Conservation (phyloP, 2,888 invertebrate species). For the Imbricaverruca yamaguchii region DNA sequence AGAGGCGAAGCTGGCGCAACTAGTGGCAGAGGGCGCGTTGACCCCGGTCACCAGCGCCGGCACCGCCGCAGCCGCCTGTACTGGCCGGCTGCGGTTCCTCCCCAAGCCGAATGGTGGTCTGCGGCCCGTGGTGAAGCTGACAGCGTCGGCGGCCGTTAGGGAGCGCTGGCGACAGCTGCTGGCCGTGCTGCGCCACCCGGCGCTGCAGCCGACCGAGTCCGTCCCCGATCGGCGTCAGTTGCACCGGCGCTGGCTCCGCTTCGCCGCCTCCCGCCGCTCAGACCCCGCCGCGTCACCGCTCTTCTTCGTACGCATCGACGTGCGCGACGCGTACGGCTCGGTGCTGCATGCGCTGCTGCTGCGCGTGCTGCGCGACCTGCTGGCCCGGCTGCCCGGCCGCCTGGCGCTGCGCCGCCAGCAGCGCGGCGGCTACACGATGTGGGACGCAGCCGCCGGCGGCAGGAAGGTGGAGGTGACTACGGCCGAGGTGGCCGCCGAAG, state of each 20-base stretch:
- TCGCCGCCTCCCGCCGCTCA: neutral
- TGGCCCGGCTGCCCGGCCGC: slow-evolving; percentile 2
- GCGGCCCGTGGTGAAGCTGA: neutral
- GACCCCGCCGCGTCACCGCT: slow-evolving; percentile 1
- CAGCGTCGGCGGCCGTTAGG: neutral
- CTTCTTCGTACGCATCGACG: slow-evolving; percentile 19
- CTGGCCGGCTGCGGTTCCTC: neutral
- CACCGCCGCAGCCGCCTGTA: neutral
- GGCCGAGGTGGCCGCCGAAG: neutral
- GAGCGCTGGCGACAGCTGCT: slow-evolving; percentile 12
- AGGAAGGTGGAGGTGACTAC: neutral
- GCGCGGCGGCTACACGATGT: neutral
- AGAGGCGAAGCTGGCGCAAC: neutral
- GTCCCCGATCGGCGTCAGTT: neutral
- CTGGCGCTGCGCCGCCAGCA: neutral
- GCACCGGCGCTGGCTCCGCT: neutral
- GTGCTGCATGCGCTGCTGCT: slow-evolving; percentile 21
- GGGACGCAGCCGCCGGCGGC: neutral
- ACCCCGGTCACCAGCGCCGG: neutral
- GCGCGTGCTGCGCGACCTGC: neutral
- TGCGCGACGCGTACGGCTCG: slow-evolving; percentile 25
- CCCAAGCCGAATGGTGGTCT: neutral
- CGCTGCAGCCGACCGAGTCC: neutral
- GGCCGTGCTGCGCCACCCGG: neutral
- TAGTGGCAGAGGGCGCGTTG: neutral